Percentiles rank a stretch among this genome's conserved stretches.
Conservation (phyloP, 2,888 invertebrate genomes). For the Spisula subtruncata region DNA sequence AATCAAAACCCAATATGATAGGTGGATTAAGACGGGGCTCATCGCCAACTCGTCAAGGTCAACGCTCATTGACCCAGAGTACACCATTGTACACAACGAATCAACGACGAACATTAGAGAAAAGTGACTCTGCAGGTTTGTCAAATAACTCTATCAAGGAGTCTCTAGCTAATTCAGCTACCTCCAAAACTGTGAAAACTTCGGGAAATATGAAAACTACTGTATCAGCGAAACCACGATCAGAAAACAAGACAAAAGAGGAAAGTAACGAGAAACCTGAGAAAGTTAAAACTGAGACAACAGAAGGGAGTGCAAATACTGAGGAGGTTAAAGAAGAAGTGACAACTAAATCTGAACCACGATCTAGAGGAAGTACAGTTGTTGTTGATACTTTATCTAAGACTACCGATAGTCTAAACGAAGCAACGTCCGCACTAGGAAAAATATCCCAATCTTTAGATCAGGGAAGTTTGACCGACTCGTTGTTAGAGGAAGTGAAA, state of each 20-base stretch:
- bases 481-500: slow-evolving; percentile 71
- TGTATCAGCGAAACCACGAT: slow-evolving; percentile 20
- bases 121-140: slow-evolving; percentile 47
- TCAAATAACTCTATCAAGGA: slow-evolving; percentile 41
- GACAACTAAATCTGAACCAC: slow-evolving; percentile 40
- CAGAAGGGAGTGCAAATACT: background rate
- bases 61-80: slow-evolving; percentile 65
- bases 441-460: slow-evolving; percentile 56
- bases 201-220: slow-evolving; percentile 34
- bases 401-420: slow-evolving; percentile 65
- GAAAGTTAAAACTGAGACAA: background rate
- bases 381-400: slow-evolving; percentile 61
- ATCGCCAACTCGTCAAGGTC: slow-evolving; percentile 57
- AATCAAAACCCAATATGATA: slow-evolving; percentile 56
- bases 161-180: slow-evolving; percentile 14
- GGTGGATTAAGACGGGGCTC: slow-evolving; percentile 55
- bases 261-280: slow-evolving; percentile 28
- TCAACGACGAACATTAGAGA: slow-evolving; percentile 48
- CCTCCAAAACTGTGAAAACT: slow-evolving; percentile 26
- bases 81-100: slow-evolving; percentile 58
- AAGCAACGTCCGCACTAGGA: slow-evolving; percentile 65
- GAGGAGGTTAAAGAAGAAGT: background rate
- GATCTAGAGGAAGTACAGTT: slow-evolving; percentile 40
- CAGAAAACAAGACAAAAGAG: slow-evolving; percentile 24
- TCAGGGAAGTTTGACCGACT: slow-evolving; percentile 68